phyloP scores from a whole-genome alignment of 2,888 invertebrate genomes.

The Gandaritis pyraliata region DNA sequence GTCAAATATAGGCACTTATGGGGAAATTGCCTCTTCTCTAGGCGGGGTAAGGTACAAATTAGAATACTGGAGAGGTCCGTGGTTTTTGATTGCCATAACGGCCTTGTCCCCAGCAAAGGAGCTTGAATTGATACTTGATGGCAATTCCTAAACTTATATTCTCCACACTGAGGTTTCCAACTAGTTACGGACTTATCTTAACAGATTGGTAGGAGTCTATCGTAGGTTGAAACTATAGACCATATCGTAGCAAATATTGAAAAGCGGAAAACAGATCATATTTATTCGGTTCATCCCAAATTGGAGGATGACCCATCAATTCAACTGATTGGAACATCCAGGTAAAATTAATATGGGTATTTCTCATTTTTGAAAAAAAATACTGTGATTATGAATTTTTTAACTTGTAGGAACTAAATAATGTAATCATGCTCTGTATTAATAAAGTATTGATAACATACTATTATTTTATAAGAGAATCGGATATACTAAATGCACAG shows the following conservation, averaged over 20 bases:
- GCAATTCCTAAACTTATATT: slow-evolving; percentile 20
- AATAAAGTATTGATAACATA: too few relatives aligned
- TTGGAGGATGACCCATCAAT: slow-evolving; percentile 30
- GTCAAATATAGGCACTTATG: slow-evolving; percentile 31
- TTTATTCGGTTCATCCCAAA: slow-evolving; percentile 25
- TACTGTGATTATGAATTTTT: too few relatives aligned
- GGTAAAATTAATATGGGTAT: slow-evolving; percentile 26
- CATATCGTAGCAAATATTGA: background rate
- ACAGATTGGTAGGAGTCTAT: background rate
- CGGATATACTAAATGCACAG: too few relatives aligned
- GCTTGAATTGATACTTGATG: slow-evolving; percentile 59
- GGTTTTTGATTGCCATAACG: slow-evolving; percentile 52
- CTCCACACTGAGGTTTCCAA: background rate
- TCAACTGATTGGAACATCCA: slow-evolving; percentile 31
- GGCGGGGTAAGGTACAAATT: slow-evolving; percentile 45
- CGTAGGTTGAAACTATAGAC: background rate
- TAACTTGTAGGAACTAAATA: too few relatives aligned
- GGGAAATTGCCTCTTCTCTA: slow-evolving; percentile 43
- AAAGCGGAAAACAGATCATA: slow-evolving; percentile 34
- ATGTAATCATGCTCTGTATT: too few relatives aligned
- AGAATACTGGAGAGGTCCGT: slow-evolving; percentile 27
- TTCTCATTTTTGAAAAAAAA: too few relatives aligned
- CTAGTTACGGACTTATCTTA: background rate
- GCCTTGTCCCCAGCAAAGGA: slow-evolving; percentile 56
- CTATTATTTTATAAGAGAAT: too few relatives aligned